Evolutionary conservation across 2,113 vertebrate genomes (phyloP).

Genomic region (Megatriorchis doriae): DNA sequence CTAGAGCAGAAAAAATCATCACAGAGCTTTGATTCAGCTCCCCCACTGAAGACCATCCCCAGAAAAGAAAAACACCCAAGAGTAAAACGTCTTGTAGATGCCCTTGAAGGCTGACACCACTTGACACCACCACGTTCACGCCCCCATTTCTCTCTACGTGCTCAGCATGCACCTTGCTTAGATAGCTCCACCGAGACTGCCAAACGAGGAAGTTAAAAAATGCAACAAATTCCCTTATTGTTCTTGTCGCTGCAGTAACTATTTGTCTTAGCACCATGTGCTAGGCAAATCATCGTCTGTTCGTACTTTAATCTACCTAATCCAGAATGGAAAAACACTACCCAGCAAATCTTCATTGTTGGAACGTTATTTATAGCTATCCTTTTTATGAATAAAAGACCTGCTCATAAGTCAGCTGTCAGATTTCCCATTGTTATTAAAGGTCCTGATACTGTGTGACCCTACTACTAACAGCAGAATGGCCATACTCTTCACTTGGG

Average conservation of each 20-base stretch:
- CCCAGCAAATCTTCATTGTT: background rate
- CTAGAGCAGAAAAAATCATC: accelerated
- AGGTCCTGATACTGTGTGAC: background rate
- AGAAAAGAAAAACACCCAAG: background rate
- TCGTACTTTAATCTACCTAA: background rate
- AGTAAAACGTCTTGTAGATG: background rate
- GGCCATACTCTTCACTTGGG: background rate
- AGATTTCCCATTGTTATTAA: background rate
- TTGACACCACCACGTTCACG: background rate
- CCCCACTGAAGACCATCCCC: background rate
- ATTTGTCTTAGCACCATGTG: background rate
- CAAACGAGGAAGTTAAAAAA: background rate
- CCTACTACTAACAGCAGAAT: background rate
- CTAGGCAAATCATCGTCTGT: background rate
- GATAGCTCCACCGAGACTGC: background rate
- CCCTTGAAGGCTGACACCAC: background rate
- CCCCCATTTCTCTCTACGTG: background rate
- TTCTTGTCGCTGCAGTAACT: background rate
- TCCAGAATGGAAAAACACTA: background rate
- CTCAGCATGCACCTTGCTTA: background rate
- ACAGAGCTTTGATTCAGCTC: background rate
- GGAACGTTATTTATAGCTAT: background rate
- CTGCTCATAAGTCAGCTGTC: background rate
- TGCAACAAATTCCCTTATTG: background rate
- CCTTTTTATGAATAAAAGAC: background rate